Base-by-base conservation (phyloP, 2,113 vertebrate genomes). In the Galemys pyrenaicus region DNA sequence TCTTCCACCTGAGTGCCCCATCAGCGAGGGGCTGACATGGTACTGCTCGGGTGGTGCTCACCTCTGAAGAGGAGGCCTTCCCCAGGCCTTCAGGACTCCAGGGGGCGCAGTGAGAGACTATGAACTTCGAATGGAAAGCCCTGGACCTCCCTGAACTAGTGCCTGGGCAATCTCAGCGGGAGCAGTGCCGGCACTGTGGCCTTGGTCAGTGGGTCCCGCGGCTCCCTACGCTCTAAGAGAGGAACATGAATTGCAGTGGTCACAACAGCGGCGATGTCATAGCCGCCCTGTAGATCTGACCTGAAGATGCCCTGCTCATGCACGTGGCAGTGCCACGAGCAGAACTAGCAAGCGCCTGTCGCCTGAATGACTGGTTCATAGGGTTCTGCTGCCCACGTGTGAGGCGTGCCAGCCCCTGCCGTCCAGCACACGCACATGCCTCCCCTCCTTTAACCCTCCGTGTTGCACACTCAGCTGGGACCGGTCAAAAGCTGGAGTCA, bases 221-320 rank as follows among this genome's bases (percentile, higher is more conserved):
- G 35, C 30, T 70, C n/a, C 44, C 8, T 78, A 89, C 70, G 89
- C 75, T 91, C 81, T 86, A 26, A 77, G 78, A 84, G 8, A 83
- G 37, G 44, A 58, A 39, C 8, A 8, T 56, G 54, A 56, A 56
- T 22, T 22, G 54, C 54, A 24, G 79, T 30, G 35, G 30, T 0
- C 26, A 24, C 35, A 54, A 26, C 5, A n/a, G 24, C 0, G 44
- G 56, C 30, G 30, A 26, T 74, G 46, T 3, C 26, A 54, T 20
- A n/a, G 65, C 64, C 3, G 10, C 73, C 64, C 78, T 39, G 28
- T 4, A 60, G 77, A 44, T 8, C 15, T 32, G 46, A 9, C 2
- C 0, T 24, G 32, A 71, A 68, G 79, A 65, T 28, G 39, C 62
- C 22, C 49, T 46, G 22, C 37, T 41, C 9, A 11, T 24, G 46